A percentile compares a stretch with the other conserved stretches of the same genome.
Evolutionary conservation across 2,888 invertebrate species (phyloP).

Genomic region (Drosophila leonis): DNA sequence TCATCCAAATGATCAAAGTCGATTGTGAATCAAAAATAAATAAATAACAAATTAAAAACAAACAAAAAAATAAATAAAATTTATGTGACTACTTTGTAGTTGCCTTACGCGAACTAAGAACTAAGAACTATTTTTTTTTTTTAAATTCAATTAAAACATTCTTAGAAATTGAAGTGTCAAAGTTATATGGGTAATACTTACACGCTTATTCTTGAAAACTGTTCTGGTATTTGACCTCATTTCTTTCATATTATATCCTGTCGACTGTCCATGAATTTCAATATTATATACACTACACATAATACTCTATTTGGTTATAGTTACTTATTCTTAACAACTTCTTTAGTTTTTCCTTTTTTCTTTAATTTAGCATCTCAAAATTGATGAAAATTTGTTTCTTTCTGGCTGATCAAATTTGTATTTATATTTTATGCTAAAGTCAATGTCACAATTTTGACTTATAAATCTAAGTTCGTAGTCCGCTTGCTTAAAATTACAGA

Average conservation of each 20-base stretch:
- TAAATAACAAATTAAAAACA: constrained; percentile 11
- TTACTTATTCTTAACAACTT: not conserved
- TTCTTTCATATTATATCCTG: not conserved
- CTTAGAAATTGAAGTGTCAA: not conserved
- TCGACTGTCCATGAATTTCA: not conserved
- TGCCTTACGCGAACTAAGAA: not conserved
- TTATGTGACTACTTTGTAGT: constrained; percentile 6
- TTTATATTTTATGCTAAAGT: not conserved
- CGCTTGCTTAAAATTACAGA: not conserved
- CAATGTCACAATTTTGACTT: not conserved
- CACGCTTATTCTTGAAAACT: not conserved
- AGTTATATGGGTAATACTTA: not conserved
- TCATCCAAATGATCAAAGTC: constrained; percentile 56
- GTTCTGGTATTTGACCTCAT: not conserved
- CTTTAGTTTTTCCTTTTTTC: not conserved
- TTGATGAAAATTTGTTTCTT: not conserved
- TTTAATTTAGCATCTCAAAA: not conserved
- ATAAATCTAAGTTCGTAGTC: not conserved
- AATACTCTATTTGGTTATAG: not conserved
- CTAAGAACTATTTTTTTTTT: not conserved
- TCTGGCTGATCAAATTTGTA: not conserved
- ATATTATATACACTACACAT: not conserved
- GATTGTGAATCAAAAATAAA: constrained; percentile 39
- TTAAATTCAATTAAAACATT: not conserved
- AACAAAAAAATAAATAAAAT: not conserved